Evolutionary conservation across 2,113 vertebrate species (phyloP), one percentile per base, ranked within the genome.

Genomic region (Sinocyclocheilus maitianheensis): DNA sequence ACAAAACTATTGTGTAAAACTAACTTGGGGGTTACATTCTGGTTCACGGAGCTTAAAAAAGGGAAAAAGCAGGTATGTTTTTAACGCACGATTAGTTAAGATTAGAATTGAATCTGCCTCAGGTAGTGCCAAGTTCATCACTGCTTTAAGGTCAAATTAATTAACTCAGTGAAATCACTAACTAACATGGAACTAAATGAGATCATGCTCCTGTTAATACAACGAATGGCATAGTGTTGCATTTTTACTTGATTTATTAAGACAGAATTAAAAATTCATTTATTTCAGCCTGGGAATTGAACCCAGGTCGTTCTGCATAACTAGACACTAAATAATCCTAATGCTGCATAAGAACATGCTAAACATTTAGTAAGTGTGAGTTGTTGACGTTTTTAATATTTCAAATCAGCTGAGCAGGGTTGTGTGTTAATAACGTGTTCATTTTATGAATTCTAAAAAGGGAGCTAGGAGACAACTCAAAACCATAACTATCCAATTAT

Each of bases 271-370:
- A 74, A 46, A 22, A 43, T 13, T 1, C 0, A 46, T 46, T 37
- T 46, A 74, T 43, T 74, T 10, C 22, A 46, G 12, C 20, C 20
- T 74, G 71, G 71, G 71, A 74, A 74, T n/a, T 74, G 37, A 74
- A 74, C 40, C 5, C 37, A 74, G 40, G 16, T 43, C 20, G 18
- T 74, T 74, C 40, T 74, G 37, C 18, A 43, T 46, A 43, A 74
- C 71, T 74, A n/a, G 4, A 13, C 10, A 43, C 71, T 74, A 74
- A 74, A 74, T 74, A 74, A 13, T 43, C 12, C 20, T 5, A 46
- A 13, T 46, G 71, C 71, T 74, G 71, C 71, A 74, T 46, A 74
- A 74, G 40, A 46, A n/a, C 71, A 74, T 46, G 71, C 10, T 13
- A 74, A 74, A 74, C 71, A 46, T 74, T 74, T n/a, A 46, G 69